These are phyloP conservation scores for Panopea generosa DNA, from an alignment of 2,888 invertebrate genomes.

Conservation along the genomic window DNA sequence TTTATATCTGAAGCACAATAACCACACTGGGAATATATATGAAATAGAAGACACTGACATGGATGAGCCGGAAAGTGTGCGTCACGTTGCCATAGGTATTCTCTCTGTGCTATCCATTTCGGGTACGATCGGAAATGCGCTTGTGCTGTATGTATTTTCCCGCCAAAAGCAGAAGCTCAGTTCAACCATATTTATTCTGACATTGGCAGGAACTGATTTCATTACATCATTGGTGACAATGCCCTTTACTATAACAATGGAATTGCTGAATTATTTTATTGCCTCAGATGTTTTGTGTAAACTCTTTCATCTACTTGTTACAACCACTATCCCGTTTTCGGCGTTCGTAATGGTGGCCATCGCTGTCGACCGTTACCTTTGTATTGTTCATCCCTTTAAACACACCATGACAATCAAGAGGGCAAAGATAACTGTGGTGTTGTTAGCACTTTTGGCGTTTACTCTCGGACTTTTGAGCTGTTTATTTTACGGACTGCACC, in stretches of 20 bases:
- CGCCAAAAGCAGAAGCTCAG: conserved; percentile 75
- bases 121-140: conserved; percentile 78
- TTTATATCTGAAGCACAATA: not conserved
- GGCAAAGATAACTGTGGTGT: conserved; percentile 65
- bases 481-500: conserved; percentile 50
- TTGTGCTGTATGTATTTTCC: conserved; percentile 81
- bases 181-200: conserved; percentile 82
- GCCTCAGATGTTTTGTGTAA: conserved; percentile 75
- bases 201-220: conserved; percentile 81
- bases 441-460: conserved; percentile 57
- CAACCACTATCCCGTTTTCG: conserved; percentile 80
- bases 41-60: conserved; percentile 26
- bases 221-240: conserved; percentile 80
- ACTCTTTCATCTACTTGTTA: conserved; percentile 77
- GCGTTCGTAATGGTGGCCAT: conserved; percentile 81
- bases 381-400: conserved; percentile 81
- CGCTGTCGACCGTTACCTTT: conserved; percentile 78
- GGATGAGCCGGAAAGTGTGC: conserved; percentile 53
- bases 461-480: conserved; percentile 58
- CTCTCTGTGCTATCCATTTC: conserved; percentile 73
- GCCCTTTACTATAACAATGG: conserved; percentile 80
- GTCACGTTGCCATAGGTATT: conserved; percentile 68
- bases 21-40: not conserved
- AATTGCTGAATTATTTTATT: conserved; percentile 72
- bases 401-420: conserved; percentile 80